Percentiles rank a stretch among this genome's conserved stretches.
These are phyloP conservation scores for Agriopis marginaria DNA, from an alignment of 2,888 invertebrate genomes.

Conservation along the genomic window DNA sequence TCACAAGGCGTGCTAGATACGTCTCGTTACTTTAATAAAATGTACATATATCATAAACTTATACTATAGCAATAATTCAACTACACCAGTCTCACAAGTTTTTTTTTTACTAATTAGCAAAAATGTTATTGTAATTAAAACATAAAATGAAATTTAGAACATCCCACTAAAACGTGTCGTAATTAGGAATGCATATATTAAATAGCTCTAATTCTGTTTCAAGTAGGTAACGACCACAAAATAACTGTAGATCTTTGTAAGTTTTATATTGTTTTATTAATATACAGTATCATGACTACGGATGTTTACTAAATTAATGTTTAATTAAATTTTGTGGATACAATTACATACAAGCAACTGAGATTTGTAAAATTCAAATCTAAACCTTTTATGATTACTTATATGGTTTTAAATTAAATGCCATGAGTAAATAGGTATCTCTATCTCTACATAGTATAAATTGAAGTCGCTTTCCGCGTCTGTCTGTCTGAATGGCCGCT, in stretches of 20 bases:
- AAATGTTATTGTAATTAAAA: slow-evolving; percentile 29
- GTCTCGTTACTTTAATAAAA: slow-evolving; percentile 14
- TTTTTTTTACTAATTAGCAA: slow-evolving; percentile 23
- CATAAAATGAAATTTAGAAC: slow-evolving; percentile 28
- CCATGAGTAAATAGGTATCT: neutral
- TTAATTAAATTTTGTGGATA: slow-evolving; percentile 1
- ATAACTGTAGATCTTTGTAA: slow-evolving; percentile 11
- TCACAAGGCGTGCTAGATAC: slow-evolving; percentile 18
- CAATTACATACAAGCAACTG: too few species aligned
- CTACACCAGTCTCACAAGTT: slow-evolving; percentile 10
- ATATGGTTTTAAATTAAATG: neutral
- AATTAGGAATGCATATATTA: slow-evolving; percentile 21
- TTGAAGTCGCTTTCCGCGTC: too few species aligned
- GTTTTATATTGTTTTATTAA: slow-evolving; percentile 10
- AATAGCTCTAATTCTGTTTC: slow-evolving; percentile 15
- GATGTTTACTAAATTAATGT: slow-evolving; percentile 9
- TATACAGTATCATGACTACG: neutral
- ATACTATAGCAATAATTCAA: slow-evolving; percentile 13
- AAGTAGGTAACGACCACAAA: slow-evolving; percentile 10
- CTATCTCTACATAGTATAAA: too few species aligned
- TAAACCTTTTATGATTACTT: slow-evolving; percentile 1
- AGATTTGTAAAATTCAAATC: neutral
- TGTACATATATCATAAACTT: slow-evolving; percentile 10
- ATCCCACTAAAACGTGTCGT: slow-evolving; percentile 21
- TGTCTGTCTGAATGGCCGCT: too few species aligned